Base-by-base conservation (phyloP, 1,140 invertebrate genomes). In the Drosophila nasuta region DNA sequence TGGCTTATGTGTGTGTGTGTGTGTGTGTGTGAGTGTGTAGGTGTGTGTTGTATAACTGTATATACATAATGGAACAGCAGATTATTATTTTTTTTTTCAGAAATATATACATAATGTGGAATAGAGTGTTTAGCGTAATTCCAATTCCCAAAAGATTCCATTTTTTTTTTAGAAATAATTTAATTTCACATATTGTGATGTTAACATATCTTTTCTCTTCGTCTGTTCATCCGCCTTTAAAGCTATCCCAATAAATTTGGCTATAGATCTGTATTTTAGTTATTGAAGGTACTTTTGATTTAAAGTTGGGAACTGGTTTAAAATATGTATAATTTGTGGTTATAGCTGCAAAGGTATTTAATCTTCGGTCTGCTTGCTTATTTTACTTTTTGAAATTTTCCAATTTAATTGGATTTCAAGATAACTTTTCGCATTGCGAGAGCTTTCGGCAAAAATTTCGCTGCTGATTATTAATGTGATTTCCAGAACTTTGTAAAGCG, bases 41-140 rank as follows among this genome's bases (percentile, higher is more conserved):
- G 56, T 63, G 15, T 57, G 10, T 54, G 51, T 41, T 49, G 20
- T 49, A 28, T 2, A 10, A 60, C 10, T 56, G 20, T 74, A 68
- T 74, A 41, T 68, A 75, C 72, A 75, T 68, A 60, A 68, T 62
- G 51, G 6, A 46, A 60, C 35, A 52, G 28, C 45, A 35, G 45
- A 33, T 33, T 6, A 6, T 33, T 45, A 56, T 59, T 65, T 8
- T 7, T 35, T 64, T 13, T 10, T 51, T 11, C 2, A 38, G 35
- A 38, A 70, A 15, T 63, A 63, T 70, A 41, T 63, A 63, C 67
- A 63, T 5, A 15, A 30, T 45, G 49, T 15, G 33, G 38, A 7
- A 45, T 41, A 57, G 15, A 41, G 35, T 57, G 17, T 15, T 6
- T 43, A 43, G n/a, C n/a, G 41, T n/a, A 43, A 43, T 48, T 48